phyloP scores from a whole-genome alignment of 2,888 invertebrate genomes.

The Melipona bicolor region DNA sequence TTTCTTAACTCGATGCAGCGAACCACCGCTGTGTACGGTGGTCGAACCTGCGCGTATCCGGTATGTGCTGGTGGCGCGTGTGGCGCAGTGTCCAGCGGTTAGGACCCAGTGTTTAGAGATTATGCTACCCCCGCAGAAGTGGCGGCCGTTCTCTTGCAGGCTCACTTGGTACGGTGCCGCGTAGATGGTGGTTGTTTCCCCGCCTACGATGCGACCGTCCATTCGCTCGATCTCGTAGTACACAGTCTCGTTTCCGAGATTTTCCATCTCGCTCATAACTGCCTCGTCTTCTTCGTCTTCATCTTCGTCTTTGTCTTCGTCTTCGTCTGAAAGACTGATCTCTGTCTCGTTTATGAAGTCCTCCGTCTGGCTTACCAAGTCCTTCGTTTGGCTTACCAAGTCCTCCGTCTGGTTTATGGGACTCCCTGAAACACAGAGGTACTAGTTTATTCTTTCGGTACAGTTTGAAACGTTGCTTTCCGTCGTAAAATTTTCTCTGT shows the following conservation, averaged over 20 bases:
- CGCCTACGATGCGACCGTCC: constrained; percentile 64
- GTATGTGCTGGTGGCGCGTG: background rate
- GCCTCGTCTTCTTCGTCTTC: too few species aligned
- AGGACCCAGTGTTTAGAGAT: constrained; percentile 85
- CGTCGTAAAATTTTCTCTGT: too few species aligned
- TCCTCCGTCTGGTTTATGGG: constrained; percentile 3
- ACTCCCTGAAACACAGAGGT: constrained; percentile 3
- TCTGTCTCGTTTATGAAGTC: too few species aligned
- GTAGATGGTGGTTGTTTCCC: constrained; percentile 58
- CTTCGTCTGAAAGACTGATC: too few species aligned
- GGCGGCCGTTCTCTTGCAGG: constrained; percentile 77
- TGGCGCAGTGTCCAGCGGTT: constrained; percentile 87
- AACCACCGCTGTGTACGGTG: constrained; percentile 74
- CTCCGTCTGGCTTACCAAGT: too few species aligned
- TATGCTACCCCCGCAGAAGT: constrained; percentile 86
- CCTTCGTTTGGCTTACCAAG: too few species aligned
- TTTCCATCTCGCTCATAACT: too few species aligned
- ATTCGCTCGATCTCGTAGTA: background rate
- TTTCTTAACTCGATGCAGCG: constrained; percentile 34
- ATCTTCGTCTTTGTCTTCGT: too few species aligned
- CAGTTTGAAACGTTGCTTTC: too few species aligned
- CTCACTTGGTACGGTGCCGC: constrained; percentile 70
- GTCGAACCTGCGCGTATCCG: constrained; percentile 78
- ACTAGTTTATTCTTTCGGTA: too few species aligned
- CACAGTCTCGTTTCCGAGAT: background rate